Percentiles rank a stretch among this genome's conserved stretches.
These are phyloP conservation scores for Macrotis lagotis DNA, from an alignment of 2,113 vertebrate species.

Conservation along the genomic window DNA sequence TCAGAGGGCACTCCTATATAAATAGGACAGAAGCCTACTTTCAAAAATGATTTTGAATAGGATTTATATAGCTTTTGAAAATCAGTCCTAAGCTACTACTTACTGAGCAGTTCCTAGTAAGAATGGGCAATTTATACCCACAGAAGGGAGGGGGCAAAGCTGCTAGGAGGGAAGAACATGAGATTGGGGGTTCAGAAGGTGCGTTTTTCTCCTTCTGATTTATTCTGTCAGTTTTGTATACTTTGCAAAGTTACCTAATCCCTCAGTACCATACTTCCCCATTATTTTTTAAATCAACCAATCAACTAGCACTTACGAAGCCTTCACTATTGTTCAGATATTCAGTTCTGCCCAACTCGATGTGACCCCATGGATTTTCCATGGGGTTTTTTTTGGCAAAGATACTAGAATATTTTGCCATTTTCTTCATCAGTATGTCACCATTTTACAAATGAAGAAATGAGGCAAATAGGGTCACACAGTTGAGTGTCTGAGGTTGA, in stretches of 20 bases:
- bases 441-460: background rate
- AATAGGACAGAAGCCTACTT: slow-evolving; percentile 9
- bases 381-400: background rate
- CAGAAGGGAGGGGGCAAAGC: background rate
- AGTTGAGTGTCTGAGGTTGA: background rate
- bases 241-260: background rate
- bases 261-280: background rate
- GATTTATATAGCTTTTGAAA: background rate
- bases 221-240: background rate
- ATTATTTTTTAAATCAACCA: background rate
- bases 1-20: background rate
- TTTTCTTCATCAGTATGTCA: background rate
- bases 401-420: background rate
- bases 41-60: slow-evolving; percentile 12
- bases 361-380: background rate
- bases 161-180: background rate
- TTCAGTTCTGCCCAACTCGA: background rate
- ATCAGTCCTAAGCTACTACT: background rate
- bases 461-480: background rate
- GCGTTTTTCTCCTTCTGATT: background rate
- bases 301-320: background rate
- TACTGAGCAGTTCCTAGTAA: background rate
- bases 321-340: background rate
- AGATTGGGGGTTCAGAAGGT: background rate
- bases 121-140: background rate